Evolutionary conservation across 2,113 vertebrate genomes (phyloP).

Genomic region (Triplophysa dalaica): DNA sequence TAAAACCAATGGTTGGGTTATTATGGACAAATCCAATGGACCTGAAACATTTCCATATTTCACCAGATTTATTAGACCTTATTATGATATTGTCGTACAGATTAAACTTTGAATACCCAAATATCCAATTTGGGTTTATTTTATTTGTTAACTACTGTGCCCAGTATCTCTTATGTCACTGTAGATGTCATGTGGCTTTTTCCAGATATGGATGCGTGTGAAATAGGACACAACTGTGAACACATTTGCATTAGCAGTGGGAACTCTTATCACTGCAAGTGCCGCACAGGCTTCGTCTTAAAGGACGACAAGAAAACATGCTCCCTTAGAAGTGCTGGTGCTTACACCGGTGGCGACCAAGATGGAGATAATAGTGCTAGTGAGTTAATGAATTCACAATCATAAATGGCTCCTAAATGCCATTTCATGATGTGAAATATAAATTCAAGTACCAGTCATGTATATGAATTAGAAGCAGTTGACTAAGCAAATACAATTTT

Average conservation of each 20-base stretch:
- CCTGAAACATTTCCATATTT: too few relatives aligned
- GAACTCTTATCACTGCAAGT: conserved; percentile 76
- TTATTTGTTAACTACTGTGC: background rate
- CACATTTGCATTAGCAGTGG: conserved; percentile 79
- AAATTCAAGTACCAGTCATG: background rate
- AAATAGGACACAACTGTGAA: conserved; percentile 77
- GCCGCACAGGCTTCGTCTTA: conserved; percentile 76
- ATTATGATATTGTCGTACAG: too few relatives aligned
- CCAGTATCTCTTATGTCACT: conserved; percentile 46
- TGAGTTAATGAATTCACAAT: conserved; percentile 36
- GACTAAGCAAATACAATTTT: too few relatives aligned
- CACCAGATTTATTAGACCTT: too few relatives aligned
- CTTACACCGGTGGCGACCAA: background rate
- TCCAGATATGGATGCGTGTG: conserved; percentile 76
- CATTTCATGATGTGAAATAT: conserved; percentile 32
- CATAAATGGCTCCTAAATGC: conserved; percentile 29
- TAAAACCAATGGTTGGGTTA: too few relatives aligned
- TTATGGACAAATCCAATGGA: too few relatives aligned
- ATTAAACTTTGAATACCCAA: too few relatives aligned
- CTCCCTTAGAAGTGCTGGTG: conserved; percentile 55
- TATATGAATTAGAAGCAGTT: background rate
- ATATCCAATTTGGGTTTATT: too few relatives aligned
- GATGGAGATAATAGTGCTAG: conserved; percentile 28
- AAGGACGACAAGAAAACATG: conserved; percentile 81
- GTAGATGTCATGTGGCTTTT: conserved; percentile 55